Evolutionary conservation across 1,140 invertebrate genomes (phyloP).

Genomic region (Tribolium madens): DNA sequence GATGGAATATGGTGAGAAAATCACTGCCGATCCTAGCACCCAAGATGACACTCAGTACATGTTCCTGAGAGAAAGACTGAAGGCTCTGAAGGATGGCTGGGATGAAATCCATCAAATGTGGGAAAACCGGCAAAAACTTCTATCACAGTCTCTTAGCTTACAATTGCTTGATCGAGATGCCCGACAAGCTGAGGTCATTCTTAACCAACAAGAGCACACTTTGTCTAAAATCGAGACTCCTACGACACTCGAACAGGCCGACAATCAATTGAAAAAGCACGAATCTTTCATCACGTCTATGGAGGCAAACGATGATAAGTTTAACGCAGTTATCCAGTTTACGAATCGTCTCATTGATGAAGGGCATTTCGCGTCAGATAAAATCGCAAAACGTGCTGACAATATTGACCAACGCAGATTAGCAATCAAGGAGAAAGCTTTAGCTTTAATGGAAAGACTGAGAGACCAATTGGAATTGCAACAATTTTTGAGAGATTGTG

Average conservation of each 20-base stretch:
- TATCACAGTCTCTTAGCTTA: slow-evolving; percentile 94
- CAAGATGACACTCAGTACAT: slow-evolving; percentile 98
- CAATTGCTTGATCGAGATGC: slow-evolving; percentile 98
- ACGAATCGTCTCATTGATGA: slow-evolving; percentile 90
- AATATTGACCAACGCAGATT: slow-evolving; percentile 89
- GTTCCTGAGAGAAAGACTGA: slow-evolving; percentile 96
- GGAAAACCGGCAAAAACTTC: slow-evolving; percentile 95
- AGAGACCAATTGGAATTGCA: slow-evolving; percentile 95
- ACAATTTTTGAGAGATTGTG: slow-evolving; percentile 98
- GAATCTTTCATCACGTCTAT: slow-evolving; percentile 99
- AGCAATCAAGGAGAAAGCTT: slow-evolving; percentile 81
- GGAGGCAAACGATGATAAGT: slow-evolving; percentile 99
- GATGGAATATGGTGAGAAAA: slow-evolving; percentile 98
- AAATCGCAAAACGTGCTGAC: slow-evolving; percentile 96
- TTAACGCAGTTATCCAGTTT: slow-evolving; percentile 94
- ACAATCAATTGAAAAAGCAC: slow-evolving; percentile 96
- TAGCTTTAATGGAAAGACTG: slow-evolving; percentile 92
- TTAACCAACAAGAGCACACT: slow-evolving; percentile 98
- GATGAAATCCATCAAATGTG: slow-evolving; percentile 99
- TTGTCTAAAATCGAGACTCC: slow-evolving; percentile 92
- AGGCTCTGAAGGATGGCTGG: slow-evolving; percentile 98
- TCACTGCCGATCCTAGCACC: slow-evolving; percentile 81
- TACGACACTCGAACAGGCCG: slow-evolving; percentile 94
- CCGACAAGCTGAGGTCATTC: slow-evolving; percentile 95
- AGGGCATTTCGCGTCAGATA: slow-evolving; percentile 92